Base-by-base conservation (phyloP, 2,888 invertebrate genomes). In the Agapetus fuscipes region DNA sequence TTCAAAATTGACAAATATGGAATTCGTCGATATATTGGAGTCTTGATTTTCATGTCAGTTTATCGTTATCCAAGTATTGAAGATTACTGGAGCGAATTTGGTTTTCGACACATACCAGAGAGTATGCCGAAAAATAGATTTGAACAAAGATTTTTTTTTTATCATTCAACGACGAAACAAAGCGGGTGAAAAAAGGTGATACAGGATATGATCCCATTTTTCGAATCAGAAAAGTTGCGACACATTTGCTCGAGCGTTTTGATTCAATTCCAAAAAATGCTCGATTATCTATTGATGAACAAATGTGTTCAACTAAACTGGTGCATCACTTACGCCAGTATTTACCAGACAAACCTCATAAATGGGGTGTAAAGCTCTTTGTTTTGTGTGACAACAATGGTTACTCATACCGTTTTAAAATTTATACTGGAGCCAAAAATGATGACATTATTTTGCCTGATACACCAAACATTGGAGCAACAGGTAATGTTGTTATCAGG, bases 231-330 rank as follows among this genome's bases (percentile, higher is more conserved):
- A 39, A 42, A 25, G 31, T 49, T 28, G 27, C 40, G 12, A 33
- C 17, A 11, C 27, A 41, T 39, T 46, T 49, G 38, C 44, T 40
- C 37, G 45, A 46, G 29, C 46, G 48, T 17, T 49, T 49, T 32
- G 40, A 42, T 40, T 39, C 41, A 6, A 36, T 49, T 37, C 48
- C 41, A 11, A 45, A 44, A 30, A 39, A 34, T 43, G 45, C 45
- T 26, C 37, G 41, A 34, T 45, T 51, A 39, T 49, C 51, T 32
- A 37, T 50, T 16, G 50, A 50, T 28, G 49, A 50, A 42, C 50
- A 51, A 39, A 49, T 50, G 48, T 50, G 49, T 34, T 39, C 47
- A 14, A 50, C 50, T 13, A 50, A 52, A 42, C 46, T 48, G 44
- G 34, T 17, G 12, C 45, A 47, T 37, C 34, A 41, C 36, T 30